phyloP scores from a whole-genome alignment of 1,140 invertebrate genomes.

The Caenorhabditis brenneri region DNA sequence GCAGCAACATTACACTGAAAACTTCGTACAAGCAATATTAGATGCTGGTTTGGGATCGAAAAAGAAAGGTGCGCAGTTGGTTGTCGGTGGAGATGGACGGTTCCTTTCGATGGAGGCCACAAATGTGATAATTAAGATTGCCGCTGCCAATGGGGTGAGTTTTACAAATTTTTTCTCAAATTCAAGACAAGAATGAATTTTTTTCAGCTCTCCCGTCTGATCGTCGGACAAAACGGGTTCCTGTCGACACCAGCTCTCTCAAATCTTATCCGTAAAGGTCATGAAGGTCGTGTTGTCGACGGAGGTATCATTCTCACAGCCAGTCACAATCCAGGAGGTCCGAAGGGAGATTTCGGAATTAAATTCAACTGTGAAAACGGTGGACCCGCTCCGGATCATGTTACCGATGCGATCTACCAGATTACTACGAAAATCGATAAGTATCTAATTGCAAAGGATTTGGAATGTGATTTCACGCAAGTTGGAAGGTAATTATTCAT shows the following conservation, averaged over 20 bases:
- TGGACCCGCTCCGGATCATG: conserved; percentile 86
- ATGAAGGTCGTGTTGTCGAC: conserved; percentile 40
- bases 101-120: conserved; percentile 86
- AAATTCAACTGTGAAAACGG: conserved; percentile 97
- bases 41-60: conserved; percentile 78
- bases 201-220: conserved; percentile 80
- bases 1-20: conserved; percentile 86
- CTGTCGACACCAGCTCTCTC: conserved; percentile 96
- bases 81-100: conserved; percentile 95
- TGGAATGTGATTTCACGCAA: conserved; percentile 47
- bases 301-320: conserved; percentile 87
- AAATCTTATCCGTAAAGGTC: conserved; percentile 79
- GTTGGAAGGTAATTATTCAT: conserved; percentile 39
- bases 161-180: background rate
- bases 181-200: background rate
- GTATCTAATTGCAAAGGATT: conserved; percentile 78
- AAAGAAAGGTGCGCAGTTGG: conserved; percentile 79
- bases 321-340: conserved; percentile 97
- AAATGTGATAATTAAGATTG: conserved; percentile 83
- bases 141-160: conserved; percentile 85
- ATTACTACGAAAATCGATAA: conserved; percentile 80
- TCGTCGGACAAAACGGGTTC: conserved; percentile 91
- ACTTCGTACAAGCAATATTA: conserved; percentile 82
- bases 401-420: conserved; percentile 86
- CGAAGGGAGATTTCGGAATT: conserved; percentile 95